Evolutionary conservation across 2,113 vertebrate species (phyloP), one percentile per base, ranked within the genome.

Genomic region (Hirundichthys speculiger): DNA sequence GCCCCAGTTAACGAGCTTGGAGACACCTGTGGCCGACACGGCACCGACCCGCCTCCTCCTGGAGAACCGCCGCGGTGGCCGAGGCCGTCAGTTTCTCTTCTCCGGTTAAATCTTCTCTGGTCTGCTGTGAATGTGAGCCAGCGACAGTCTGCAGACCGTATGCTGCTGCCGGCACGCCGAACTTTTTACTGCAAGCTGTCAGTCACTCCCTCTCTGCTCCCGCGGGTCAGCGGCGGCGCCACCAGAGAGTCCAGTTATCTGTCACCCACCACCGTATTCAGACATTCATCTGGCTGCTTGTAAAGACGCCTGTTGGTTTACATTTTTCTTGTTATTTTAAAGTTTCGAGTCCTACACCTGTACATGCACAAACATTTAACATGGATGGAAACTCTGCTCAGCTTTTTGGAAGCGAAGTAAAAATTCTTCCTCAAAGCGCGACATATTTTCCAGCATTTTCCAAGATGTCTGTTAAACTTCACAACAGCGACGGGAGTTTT

Each of bases 171-270:
- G 67, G 78, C 69, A 67, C 50, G 70, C 51, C 34, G 34, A 68
- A 79, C 79, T 79, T 85, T 84, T 86, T 86, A 80, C 70, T 13
- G 71, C 64, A 61, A 78, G 84, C 76, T 81, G 77, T 86, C 72
- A 22, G 77, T 82, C 75, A 74, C 57, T 64, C 47, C 59, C 58
- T 69, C 59, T 40, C 56, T 59, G 73, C 66, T 70, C 78, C 45
- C 39, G 3, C n/a, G 65, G 82, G 75, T 88, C 84, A 79, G 39
- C 71, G 18, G 40, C 39, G 73, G 54, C 75, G 71, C 73, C 69
- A 59, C 60, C 57, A 57, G 40, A 59, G 38, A 60, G 42, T 56
- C 62, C 39, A 56, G 60, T 82, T 81, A 61, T 63, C 58, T 68
- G 69, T 83, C 74, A 70, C 56, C 62, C 82, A 59, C 56, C 64